Evolutionary conservation across 2,888 invertebrate genomes (phyloP), one percentile per base, ranked within the genome.

Genomic region (Smittia sp.): DNA sequence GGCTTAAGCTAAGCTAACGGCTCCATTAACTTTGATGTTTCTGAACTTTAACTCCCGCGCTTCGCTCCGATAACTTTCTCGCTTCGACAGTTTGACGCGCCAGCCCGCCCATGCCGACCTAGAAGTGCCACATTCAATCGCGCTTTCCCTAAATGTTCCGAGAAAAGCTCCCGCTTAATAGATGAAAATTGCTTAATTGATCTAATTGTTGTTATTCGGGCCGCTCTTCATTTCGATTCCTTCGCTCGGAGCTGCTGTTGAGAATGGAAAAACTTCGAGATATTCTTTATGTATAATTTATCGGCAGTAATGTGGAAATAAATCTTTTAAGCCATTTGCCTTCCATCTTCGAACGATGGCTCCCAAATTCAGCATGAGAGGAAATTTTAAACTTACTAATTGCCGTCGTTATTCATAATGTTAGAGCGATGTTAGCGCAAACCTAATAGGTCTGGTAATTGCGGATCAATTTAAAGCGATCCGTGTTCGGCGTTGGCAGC

Each of bases 301-400:
- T 58, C 7, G 58, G n/a, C 22, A 4, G 58, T 58, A 58, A 58
- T 58, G 58, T 2, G 18, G 22, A 3, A 7, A 58, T 58, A 58
- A 58, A 58, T 58, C 58, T 58, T 58, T 58, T 58, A 58, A 58
- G 58, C 58, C 58, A 15, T 46, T 46, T 58, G 22, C 46, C 15
- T 13, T 13, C 15, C 22, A 58, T 22, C 58, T n/a, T 58, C 58
- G 27, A n/a, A 15, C 27, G 18, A 24, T 32, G 32, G 7, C 27
- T 2, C 7, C 7, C n/a, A 65, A 63, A 65, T 22, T 22, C n/a
- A 63, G 24, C 15, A 15, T 27, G 32, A 65, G 65, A 3, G 65
- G 32, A 27, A 68, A 24, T n/a, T 68, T 68, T 41, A 68, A 68
- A 68, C 46, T 68, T 68, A 46, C n/a, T 68, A 68, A 68, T 68